Percentiles rank a stretch among this genome's conserved stretches.
These are phyloP conservation scores for Tamias sibiricus DNA, from an alignment of 2,113 vertebrate species.

Conservation along the genomic window DNA sequence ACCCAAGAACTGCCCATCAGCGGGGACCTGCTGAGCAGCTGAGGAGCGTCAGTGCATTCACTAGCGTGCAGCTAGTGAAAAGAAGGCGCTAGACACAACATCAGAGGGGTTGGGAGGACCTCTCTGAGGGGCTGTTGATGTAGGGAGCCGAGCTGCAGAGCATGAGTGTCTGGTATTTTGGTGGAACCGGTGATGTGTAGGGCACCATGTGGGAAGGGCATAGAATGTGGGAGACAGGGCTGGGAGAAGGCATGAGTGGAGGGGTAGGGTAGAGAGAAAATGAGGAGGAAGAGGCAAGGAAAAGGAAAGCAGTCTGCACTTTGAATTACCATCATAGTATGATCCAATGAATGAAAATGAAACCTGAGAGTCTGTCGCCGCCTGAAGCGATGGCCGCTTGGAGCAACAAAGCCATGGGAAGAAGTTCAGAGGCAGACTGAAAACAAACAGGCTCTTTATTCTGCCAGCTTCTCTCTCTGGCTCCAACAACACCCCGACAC, in stretches of 20 bases:
- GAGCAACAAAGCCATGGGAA: no score
- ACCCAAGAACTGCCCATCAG: not conserved
- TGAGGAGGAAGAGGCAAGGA: not conserved
- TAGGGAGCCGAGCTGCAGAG: no score
- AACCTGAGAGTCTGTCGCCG: no score
- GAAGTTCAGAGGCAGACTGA: no score
- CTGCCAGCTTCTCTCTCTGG: no score
- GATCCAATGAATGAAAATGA: not conserved
- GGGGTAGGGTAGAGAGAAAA: not conserved
- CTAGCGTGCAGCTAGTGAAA: not conserved
- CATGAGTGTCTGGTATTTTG: not conserved
- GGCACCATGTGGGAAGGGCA: no score
- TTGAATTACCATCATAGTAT: not conserved
- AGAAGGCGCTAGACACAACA: not conserved
- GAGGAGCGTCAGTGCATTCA: accelerated
- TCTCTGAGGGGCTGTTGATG: not conserved
- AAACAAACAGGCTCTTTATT: no score
- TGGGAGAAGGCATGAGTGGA: not conserved
- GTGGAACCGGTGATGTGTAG: accelerated
- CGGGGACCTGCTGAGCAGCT: not conserved
- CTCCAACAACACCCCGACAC: no score
- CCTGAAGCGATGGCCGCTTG: no score
- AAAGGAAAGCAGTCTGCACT: not conserved
- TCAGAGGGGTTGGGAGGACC: not conserved
- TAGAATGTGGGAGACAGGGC: not conserved